Base-by-base conservation (phyloP, 2,113 vertebrate species). In the Sinocyclocheilus anophthalmus region DNA sequence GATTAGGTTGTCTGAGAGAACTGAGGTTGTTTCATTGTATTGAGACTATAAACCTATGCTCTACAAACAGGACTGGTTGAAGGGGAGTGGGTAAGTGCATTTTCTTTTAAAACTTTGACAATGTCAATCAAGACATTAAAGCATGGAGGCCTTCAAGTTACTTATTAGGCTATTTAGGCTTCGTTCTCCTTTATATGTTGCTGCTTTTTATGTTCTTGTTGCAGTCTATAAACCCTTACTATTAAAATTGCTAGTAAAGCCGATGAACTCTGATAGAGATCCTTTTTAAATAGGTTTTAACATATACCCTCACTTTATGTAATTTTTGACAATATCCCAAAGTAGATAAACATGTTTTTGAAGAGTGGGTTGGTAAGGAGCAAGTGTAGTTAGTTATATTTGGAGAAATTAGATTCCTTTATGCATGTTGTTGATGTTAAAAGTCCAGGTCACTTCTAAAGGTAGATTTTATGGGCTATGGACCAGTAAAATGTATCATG, bases 181-280 rank as follows among this genome's bases (percentile, higher is more conserved):
- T 61, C 9, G 3, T 61, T 61, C 22, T 61, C 59, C 59, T 20
- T 57, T 57, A 57, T 61, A 61, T 61, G 59, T 61, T 61, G 59
- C 22, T 61, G 55, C 18, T 57, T 57, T 57, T 7, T 57, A 59
- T 59, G 57, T 59, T 59, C 57, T 59, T n/a, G 57, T 59, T 59
- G 59, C 59, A 63, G 11, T 63, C 59, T 63, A 63, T 63, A 24
- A 63, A 63, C 59, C 59, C n/a, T 63, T 63, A 63, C 59, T 63
- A 24, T 26, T 65, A 26, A 13, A 65, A 26, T 65, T 26, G 61
- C 61, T 65, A 65, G 24, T 65, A 26, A 65, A 65, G n/a, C 4
- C 9, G 61, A 26, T 65, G 11, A 65, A 26, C 57, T 65, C 63
- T 30, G 24, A 67, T 30, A 67, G 4, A 30, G 3, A 67, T 30